phyloP scores from a whole-genome alignment of 2,113 vertebrate species.

The Alectura lathami region DNA sequence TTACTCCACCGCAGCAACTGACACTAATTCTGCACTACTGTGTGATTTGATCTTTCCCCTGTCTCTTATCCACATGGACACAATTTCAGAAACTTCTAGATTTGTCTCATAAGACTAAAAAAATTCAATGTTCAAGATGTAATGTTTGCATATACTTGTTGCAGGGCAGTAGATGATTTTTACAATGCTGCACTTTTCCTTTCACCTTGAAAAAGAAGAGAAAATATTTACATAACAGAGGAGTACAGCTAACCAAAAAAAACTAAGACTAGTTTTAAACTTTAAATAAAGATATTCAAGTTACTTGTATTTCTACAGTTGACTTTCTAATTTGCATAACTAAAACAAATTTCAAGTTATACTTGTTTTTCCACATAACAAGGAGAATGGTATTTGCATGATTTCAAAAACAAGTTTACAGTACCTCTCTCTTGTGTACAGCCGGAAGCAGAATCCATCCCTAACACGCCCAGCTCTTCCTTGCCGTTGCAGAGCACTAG shows the following conservation, averaged over 20 bases:
- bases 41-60: not conserved
- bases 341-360: not conserved
- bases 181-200: not conserved
- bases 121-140: not conserved
- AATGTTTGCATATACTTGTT: not conserved
- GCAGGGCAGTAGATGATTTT: not conserved
- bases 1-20: not conserved
- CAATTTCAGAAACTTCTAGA: not conserved
- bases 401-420: not conserved
- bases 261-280: not conserved
- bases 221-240: not conserved
- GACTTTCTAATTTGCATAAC: not conserved
- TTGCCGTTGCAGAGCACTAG: slow-evolving; percentile 95
- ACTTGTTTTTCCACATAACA: not conserved
- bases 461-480: slow-evolving; percentile 92
- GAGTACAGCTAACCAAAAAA: not conserved
- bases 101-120: not conserved
- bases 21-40: not conserved
- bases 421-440: slow-evolving; percentile 88
- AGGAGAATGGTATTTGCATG: rapidly evolving
- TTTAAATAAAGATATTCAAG: rapidly evolving
- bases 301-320: not conserved
- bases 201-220: not conserved
- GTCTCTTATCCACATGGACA: not conserved
- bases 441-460: slow-evolving; percentile 93